phyloP scores from a whole-genome alignment of 2,797 vertebrate species.

The Pseudomugil gertrudae region DNA sequence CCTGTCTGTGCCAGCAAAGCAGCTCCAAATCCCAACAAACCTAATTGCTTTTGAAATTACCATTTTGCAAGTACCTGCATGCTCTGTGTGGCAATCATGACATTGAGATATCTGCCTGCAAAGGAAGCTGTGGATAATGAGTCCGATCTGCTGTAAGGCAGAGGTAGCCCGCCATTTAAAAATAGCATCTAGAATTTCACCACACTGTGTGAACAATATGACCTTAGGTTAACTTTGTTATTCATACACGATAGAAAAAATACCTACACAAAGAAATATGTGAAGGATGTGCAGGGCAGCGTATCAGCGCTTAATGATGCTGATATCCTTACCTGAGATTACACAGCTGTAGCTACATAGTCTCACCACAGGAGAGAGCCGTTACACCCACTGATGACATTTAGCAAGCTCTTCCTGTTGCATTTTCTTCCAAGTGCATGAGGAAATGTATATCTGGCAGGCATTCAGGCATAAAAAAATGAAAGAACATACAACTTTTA shows the following conservation, averaged over 20 bases:
- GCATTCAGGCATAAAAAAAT: constrained; percentile 19
- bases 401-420: background rate
- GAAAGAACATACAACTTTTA: constrained; percentile 1
- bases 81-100: constrained; percentile 7
- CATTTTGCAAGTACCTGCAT: constrained; percentile 13
- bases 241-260: background rate
- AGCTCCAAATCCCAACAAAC: constrained; percentile 31
- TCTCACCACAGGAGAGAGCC: constrained; percentile 57
- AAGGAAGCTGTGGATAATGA: constrained; percentile 25
- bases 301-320: background rate
- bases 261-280: background rate
- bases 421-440: background rate
- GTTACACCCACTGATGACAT: constrained; percentile 22
- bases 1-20: constrained; percentile 16
- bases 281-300: background rate
- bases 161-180: background rate
- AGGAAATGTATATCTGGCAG: background rate
- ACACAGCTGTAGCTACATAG: constrained; percentile 26
- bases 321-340: background rate
- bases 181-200: background rate
- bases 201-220: constrained; percentile 9
- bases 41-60: constrained; percentile 19
- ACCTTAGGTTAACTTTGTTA: constrained; percentile 10
- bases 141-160: background rate
- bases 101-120: constrained; percentile 2